phyloP scores from a whole-genome alignment of 2,888 invertebrate species.

The Heliconius sara region DNA sequence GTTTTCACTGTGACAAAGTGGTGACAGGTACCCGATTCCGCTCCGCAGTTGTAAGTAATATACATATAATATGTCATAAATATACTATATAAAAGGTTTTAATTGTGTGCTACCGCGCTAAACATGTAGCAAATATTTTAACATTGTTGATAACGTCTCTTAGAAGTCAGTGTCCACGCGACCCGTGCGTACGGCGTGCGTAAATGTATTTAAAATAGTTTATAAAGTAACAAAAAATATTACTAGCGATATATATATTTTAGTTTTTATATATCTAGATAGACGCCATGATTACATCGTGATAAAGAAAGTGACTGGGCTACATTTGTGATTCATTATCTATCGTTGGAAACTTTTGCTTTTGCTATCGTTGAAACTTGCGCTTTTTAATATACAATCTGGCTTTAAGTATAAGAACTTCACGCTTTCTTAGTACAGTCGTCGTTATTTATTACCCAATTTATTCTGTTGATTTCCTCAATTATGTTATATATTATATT shows the following conservation, averaged over 20 bases:
- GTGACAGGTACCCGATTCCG: background rate
- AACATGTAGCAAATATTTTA: conserved; percentile 34
- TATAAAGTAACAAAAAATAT: background rate
- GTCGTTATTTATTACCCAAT: too few relatives aligned
- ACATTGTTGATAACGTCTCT: conserved; percentile 53
- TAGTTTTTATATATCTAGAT: background rate
- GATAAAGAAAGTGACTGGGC: conserved; percentile 35
- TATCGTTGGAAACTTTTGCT: too few relatives aligned
- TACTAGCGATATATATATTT: background rate
- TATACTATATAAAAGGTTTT: background rate
- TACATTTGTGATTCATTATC: background rate
- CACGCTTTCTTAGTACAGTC: background rate
- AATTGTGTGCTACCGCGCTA: conserved; percentile 19
- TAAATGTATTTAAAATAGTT: conserved; percentile 17
- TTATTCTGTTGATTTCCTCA: too few relatives aligned
- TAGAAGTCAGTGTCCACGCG: conserved; percentile 53
- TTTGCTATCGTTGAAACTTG: too few relatives aligned
- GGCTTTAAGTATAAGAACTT: background rate
- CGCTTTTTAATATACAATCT: background rate
- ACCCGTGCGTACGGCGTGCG: conserved; percentile 46
- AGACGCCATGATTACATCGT: conserved; percentile 21
- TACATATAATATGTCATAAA: background rate
- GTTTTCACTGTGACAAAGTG: too few relatives aligned
- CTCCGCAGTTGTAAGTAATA: background rate
- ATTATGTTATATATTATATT: too few relatives aligned